Evolutionary conservation across 2,113 vertebrate genomes (phyloP).

Genomic region (Hypanus sabinus): DNA sequence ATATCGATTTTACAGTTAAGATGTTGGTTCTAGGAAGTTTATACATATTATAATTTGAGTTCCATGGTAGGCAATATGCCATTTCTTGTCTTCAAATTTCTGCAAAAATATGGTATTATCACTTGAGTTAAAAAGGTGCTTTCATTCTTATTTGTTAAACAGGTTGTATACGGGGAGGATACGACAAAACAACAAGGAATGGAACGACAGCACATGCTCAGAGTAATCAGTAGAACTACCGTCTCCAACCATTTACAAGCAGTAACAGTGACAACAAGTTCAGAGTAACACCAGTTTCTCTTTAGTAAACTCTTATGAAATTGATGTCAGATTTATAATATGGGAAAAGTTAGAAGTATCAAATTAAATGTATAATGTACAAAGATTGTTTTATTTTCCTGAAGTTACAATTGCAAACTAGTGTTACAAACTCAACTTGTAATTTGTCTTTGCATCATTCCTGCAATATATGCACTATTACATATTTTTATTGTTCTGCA

Average conservation of each 20-base stretch:
- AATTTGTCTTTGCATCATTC: neutral
- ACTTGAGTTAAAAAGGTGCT: neutral
- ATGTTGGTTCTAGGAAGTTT: neutral
- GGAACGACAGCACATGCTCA: constrained; percentile 68
- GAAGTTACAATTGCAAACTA: neutral
- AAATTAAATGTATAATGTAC: constrained; percentile 9
- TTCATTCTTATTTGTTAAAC: constrained; percentile 13
- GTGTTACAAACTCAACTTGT: constrained; percentile 6
- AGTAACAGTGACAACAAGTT: constrained; percentile 42
- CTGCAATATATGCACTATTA: constrained; percentile 56
- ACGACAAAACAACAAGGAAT: constrained; percentile 66
- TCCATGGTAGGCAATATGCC: neutral
- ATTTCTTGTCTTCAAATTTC: neutral
- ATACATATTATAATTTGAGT: neutral
- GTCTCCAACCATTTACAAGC: constrained; percentile 42
- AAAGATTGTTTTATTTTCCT: constrained; percentile 23
- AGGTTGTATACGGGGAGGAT: constrained; percentile 54
- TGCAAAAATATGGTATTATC: neutral
- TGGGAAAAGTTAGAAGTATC: neutral
- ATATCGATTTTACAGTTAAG: neutral
- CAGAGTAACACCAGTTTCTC: constrained; percentile 41
- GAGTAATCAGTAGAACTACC: constrained; percentile 50
- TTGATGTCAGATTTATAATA: neutral
- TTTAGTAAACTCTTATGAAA: neutral
- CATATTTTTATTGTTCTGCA: constrained; percentile 49